Conservation (phyloP, 92 coral and sea anemone species). For the Montipora capitata region DNA sequence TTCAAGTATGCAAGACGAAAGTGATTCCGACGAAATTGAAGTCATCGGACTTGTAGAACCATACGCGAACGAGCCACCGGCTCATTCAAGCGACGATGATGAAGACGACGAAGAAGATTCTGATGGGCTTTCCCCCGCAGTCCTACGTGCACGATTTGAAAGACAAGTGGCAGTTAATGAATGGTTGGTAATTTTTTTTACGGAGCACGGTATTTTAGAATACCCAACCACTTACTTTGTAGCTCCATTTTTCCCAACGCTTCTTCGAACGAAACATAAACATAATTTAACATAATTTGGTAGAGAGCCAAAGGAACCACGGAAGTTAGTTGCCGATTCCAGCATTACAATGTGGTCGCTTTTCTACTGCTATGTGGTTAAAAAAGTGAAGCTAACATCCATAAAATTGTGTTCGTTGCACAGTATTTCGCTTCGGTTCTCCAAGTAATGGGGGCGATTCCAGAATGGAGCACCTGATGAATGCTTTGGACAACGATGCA, state of each 20-base stretch:
- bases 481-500: slow-evolving; percentile 3
- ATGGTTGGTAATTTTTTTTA: slow-evolving; percentile 24
- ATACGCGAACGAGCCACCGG: too few species aligned
- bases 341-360: slow-evolving; percentile 12
- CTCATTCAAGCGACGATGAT: too few species aligned
- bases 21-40: too few species aligned
- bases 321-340: slow-evolving; percentile 4
- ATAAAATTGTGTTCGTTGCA: slow-evolving; percentile 2
- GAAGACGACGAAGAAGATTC: too few species aligned
- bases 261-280: slow-evolving; percentile 9
- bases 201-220: slow-evolving; percentile 9
- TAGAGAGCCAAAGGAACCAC: slow-evolving; percentile 11
- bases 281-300: too few species aligned
- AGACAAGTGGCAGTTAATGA: slow-evolving; percentile 37
- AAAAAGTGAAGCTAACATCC: neutral
- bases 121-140: slow-evolving; percentile 70
- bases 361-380: neutral
- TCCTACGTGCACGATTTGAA: slow-evolving; percentile 50
- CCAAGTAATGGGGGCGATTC: slow-evolving; percentile 16
- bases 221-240: slow-evolving; percentile 9
- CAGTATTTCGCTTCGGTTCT: slow-evolving; percentile 11
- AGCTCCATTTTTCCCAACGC: slow-evolving; percentile 16
- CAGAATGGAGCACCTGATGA: slow-evolving; percentile 7
- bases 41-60: too few species aligned
- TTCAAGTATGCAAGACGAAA: slow-evolving; percentile 35